Evolutionary conservation across 2,797 vertebrate species (phyloP).

Genomic region (Sphaeramia orbicularis): DNA sequence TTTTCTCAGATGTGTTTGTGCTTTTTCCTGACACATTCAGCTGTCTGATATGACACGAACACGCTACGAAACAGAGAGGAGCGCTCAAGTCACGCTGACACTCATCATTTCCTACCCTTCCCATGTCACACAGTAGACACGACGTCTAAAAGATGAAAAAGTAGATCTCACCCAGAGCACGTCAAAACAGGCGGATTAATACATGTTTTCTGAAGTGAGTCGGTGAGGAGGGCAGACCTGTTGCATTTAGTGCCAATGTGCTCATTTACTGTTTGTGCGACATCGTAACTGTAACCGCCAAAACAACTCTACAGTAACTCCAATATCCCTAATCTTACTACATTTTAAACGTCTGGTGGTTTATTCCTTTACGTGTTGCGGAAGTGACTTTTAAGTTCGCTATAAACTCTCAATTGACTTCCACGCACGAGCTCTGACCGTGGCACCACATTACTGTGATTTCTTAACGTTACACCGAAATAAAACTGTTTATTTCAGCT

Average conservation of each 20-base stretch:
- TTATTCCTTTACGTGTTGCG: neutral
- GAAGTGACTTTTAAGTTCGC: conserved; percentile 22
- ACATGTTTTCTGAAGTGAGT: no score
- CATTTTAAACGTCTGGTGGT: neutral
- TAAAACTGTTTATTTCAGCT: neutral
- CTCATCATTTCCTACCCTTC: neutral
- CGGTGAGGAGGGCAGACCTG: no score
- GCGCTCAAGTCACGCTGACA: neutral
- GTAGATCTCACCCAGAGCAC: neutral
- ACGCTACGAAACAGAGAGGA: neutral
- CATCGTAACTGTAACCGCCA: neutral
- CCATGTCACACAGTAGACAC: neutral
- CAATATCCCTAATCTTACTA: neutral
- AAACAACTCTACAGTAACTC: neutral
- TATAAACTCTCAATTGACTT: conserved; percentile 15
- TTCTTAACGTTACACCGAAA: neutral
- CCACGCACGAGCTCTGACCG: neutral
- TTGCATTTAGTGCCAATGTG: no score
- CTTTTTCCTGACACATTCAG: neutral
- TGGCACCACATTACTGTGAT: neutral
- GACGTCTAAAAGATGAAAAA: neutral
- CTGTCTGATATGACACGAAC: neutral
- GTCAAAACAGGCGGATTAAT: no score
- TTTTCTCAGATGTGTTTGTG: neutral
- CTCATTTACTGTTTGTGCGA: conserved; percentile 17